A percentile compares a stretch with the other conserved stretches of the same genome.
Evolutionary conservation across 2,888 invertebrate species (phyloP).

Genomic region (Drosophila koepferae): DNA sequence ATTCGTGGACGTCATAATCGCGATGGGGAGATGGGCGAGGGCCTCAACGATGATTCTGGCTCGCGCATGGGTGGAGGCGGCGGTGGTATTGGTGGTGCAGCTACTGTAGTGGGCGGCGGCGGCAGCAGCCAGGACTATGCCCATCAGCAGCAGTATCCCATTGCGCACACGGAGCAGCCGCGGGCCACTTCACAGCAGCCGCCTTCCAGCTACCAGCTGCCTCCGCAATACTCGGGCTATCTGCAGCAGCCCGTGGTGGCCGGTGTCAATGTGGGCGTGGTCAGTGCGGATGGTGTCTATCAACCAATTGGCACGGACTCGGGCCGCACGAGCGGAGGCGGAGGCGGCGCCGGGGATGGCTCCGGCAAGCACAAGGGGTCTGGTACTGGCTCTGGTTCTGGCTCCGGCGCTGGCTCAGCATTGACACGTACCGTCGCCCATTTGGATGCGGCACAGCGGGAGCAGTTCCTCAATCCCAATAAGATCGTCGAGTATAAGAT

Average conservation of each 20-base stretch:
- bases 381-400: constrained; percentile 30
- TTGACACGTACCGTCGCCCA: constrained; percentile 84
- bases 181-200: constrained; percentile 71
- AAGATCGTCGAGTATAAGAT: constrained; percentile 85
- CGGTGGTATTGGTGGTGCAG: constrained; percentile 58
- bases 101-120: constrained; percentile 64
- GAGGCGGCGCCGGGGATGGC: constrained; percentile 24
- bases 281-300: constrained; percentile 82
- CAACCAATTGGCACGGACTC: constrained; percentile 76
- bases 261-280: constrained; percentile 83
- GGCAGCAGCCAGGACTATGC: constrained; percentile 82
- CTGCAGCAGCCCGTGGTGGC: constrained; percentile 82
- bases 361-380: constrained; percentile 66
- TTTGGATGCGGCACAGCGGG: constrained; percentile 84
- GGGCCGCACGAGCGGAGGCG: constrained; percentile 61
- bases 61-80: constrained; percentile 80
- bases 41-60: constrained; percentile 83
- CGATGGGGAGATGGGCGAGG: constrained; percentile 84
- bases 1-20: constrained; percentile 84
- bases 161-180: constrained; percentile 81
- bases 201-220: constrained; percentile 74
- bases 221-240: constrained; percentile 83
- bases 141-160: constrained; percentile 84
- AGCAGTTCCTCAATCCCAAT: constrained; percentile 85
- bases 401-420: constrained; percentile 67